Conservation (phyloP, 1,140 invertebrate species). For the Pachypsylla venusta region DNA sequence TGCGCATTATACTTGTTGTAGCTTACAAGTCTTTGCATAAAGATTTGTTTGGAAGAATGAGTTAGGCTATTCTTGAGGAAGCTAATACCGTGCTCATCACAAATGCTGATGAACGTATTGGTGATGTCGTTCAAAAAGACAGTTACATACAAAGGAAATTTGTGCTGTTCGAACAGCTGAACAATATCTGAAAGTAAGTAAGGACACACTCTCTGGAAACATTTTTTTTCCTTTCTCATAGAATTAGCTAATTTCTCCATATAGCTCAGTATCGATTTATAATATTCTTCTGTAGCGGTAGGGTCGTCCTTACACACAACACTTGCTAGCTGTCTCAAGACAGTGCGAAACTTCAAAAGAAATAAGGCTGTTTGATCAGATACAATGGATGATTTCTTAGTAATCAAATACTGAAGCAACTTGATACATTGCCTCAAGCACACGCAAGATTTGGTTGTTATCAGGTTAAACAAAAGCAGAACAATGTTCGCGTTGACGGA, state of each 20-base stretch:
- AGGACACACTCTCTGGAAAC: background rate
- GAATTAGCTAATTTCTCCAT: background rate
- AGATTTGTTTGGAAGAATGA: background rate
- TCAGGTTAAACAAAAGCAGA: background rate
- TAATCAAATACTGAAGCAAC: background rate
- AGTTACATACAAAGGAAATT: background rate
- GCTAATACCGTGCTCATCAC: background rate
- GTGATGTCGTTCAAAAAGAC: background rate
- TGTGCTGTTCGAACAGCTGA: background rate
- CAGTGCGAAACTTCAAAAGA: background rate
- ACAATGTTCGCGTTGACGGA: background rate
- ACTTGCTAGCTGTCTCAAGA: background rate
- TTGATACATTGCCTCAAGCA: background rate
- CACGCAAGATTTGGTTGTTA: background rate
- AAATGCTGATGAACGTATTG: background rate
- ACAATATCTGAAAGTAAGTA: background rate
- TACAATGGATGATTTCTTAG: background rate
- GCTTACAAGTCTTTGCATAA: background rate
- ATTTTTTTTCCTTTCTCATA: slow-evolving; percentile 1
- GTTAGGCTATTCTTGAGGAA: background rate
- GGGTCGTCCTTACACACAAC: background rate
- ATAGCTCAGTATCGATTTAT: too few species aligned
- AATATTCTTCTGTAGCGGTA: background rate
- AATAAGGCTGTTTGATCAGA: background rate
- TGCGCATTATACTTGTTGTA: background rate